Base-by-base conservation (phyloP, 2,113 vertebrate genomes). In the Syrrhaptes paradoxus region DNA sequence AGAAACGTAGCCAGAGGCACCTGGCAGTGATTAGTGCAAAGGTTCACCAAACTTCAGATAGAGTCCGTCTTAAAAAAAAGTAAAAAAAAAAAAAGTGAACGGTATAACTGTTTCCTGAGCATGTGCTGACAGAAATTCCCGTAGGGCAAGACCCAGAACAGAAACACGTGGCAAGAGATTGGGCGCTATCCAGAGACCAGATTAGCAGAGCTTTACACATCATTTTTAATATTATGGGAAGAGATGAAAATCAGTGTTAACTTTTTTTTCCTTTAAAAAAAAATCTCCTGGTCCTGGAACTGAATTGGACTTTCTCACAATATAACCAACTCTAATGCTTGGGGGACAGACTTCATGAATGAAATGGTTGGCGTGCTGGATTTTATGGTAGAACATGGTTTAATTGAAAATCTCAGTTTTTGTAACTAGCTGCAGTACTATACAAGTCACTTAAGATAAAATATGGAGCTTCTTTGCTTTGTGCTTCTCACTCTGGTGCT, bases 61-160 rank as follows among this genome's bases (percentile, higher is more conserved):
- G 97, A 98, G 97, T 98, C 98, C 95, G 84, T 88, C 93, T 91
- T 45, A 29, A 54, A 66, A 57, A 85, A 70, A 90, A 73, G 82
- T 34, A 57, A 67, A 72, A 97, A 97, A 97, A n/a, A 96, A 98
- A 98, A 98, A 98, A 98, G 98, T 98, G 98, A 99, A 98, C 94
- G 80, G 98, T 98, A 96, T 98, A 98, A 98, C 98, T 99, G 98
- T 99, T 99, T 99, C 98, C 98, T 98, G 98, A 98, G 98, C 98
- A 98, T 97, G 98, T 98, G 98, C 98, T 99, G 99, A 99, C 98
- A 99, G 98, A 98, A 98, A 98, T 93, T 98, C 98, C 98, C 97
- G 3, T 29, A 97, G 97, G 98, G 97, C 95, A 87, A 85, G 96
- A 97, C 97, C 98, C 97, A 98, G 98, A 97, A 96, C 97, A 98